phyloP scores from a whole-genome alignment of 1,140 invertebrate genomes.

The Heliothis virescens region DNA sequence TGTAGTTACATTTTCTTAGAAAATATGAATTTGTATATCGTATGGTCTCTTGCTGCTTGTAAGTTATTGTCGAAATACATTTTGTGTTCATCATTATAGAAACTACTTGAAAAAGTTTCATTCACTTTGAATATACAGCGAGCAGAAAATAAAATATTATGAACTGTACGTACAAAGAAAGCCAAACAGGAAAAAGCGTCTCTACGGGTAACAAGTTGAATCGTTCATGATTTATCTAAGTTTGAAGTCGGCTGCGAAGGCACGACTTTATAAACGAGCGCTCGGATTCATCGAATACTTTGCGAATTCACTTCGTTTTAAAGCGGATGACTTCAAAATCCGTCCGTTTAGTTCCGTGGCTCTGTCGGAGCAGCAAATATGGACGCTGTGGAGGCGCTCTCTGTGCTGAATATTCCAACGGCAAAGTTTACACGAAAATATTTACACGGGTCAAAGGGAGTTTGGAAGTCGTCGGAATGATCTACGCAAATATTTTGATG shows the following conservation, averaged over 20 bases:
- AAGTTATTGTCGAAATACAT: too few relatives aligned
- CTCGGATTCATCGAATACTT: constrained; percentile 3
- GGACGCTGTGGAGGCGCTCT: neutral
- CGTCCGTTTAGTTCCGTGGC: neutral
- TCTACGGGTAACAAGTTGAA: neutral
- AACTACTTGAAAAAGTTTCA: too few relatives aligned
- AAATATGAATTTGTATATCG: too few relatives aligned
- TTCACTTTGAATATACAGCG: too few relatives aligned
- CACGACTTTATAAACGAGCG: constrained; percentile 6
- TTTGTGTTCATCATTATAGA: too few relatives aligned
- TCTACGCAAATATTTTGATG: constrained; percentile 44
- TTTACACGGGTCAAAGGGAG: constrained; percentile 21
- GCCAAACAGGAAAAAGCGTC: neutral
- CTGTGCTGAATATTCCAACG: neutral
- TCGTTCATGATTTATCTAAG: constrained; percentile 7
- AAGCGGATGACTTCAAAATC: neutral
- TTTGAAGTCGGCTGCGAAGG: neutral
- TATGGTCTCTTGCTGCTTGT: too few relatives aligned
- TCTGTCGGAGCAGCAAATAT: neutral
- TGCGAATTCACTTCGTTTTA: neutral
- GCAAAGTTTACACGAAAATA: constrained; percentile 13
- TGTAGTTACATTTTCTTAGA: too few relatives aligned
- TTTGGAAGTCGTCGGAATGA: neutral
- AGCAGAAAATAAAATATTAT: neutral
- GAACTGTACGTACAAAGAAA: neutral